Percentiles rank a stretch among this genome's conserved stretches.
Conservation (phyloP, 2,797 vertebrate species). For the Pangasius macronema region DNA sequence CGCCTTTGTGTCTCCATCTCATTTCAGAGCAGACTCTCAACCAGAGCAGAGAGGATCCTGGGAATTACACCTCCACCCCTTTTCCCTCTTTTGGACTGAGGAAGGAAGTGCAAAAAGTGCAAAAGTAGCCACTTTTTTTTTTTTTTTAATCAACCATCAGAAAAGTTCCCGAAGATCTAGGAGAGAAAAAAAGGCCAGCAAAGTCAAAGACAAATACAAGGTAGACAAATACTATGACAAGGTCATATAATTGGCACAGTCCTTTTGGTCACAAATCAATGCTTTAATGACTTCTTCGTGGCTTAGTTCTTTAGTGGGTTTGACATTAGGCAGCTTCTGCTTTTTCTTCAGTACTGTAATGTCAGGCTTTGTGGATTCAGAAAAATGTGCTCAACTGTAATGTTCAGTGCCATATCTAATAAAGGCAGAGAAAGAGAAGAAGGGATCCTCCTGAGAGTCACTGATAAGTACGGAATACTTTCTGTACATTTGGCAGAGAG, state of each 20-base stretch:
- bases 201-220: conserved; percentile 46
- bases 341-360: conserved; percentile 28
- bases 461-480: conserved; percentile 54
- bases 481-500: conserved; percentile 43
- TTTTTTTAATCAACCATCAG: conserved; percentile 20
- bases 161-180: conserved; percentile 16
- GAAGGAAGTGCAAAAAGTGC: conserved; percentile 66
- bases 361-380: conserved; percentile 23
- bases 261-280: conserved; percentile 79
- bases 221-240: conserved; percentile 72
- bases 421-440: conserved; percentile 27
- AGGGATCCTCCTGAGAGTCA: conserved; percentile 45
- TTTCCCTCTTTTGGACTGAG: conserved; percentile 17
- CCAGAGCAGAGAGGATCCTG: conserved; percentile 38
- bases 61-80: conserved; percentile 54
- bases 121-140: conserved; percentile 61
- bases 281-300: conserved; percentile 66
- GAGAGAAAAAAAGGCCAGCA: conserved; percentile 37
- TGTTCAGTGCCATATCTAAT: conserved; percentile 33
- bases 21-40: conserved; percentile 17
- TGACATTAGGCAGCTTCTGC: conserved; percentile 50
- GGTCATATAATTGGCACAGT: conserved; percentile 77
- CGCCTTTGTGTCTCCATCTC: conserved; percentile 1
- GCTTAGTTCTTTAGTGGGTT: conserved; percentile 60
- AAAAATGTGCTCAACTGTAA: conserved; percentile 45